These are phyloP conservation scores for Trissolcus brochymenae DNA, from an alignment of 2,888 invertebrate species.

Conservation along the genomic window DNA sequence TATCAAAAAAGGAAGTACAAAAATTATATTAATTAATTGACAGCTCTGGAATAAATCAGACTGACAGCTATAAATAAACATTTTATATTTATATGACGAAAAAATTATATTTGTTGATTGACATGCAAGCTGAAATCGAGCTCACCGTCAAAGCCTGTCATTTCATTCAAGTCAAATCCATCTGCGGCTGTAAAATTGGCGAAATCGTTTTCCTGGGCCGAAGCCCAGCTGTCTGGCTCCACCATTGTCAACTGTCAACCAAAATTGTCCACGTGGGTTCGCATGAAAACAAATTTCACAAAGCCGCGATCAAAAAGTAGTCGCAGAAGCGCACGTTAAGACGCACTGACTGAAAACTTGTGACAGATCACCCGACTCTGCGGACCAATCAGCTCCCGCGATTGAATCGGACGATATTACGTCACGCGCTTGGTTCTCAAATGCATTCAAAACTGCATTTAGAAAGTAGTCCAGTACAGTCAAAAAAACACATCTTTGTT, in stretches of 20 bases:
- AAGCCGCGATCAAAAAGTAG: not conserved
- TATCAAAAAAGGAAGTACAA: too few species aligned
- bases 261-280: not conserved
- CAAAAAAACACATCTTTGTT: too few species aligned
- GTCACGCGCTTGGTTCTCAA: slow-evolving; percentile 17
- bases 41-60: too few species aligned
- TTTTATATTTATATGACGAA: too few species aligned
- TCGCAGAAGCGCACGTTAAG: slow-evolving; percentile 28
- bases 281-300: slow-evolving; percentile 11
- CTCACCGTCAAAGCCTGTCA: slow-evolving; percentile 84
- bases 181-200: slow-evolving; percentile 77
- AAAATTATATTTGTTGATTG: not conserved
- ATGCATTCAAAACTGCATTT: too few species aligned
- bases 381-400: slow-evolving; percentile 26
- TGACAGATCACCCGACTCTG: slow-evolving; percentile 35
- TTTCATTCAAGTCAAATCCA: slow-evolving; percentile 82
- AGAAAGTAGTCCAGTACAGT: too few species aligned
- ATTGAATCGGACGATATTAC: slow-evolving; percentile 43
- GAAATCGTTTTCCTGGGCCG: slow-evolving; percentile 72
- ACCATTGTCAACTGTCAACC: slow-evolving; percentile 67
- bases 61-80: too few species aligned
- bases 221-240: slow-evolving; percentile 69
- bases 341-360: slow-evolving; percentile 25
- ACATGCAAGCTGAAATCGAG: slow-evolving; percentile 25
- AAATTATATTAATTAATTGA: too few species aligned